phyloP scores from a whole-genome alignment of 1,140 invertebrate species.

The Goniozus legneri region DNA sequence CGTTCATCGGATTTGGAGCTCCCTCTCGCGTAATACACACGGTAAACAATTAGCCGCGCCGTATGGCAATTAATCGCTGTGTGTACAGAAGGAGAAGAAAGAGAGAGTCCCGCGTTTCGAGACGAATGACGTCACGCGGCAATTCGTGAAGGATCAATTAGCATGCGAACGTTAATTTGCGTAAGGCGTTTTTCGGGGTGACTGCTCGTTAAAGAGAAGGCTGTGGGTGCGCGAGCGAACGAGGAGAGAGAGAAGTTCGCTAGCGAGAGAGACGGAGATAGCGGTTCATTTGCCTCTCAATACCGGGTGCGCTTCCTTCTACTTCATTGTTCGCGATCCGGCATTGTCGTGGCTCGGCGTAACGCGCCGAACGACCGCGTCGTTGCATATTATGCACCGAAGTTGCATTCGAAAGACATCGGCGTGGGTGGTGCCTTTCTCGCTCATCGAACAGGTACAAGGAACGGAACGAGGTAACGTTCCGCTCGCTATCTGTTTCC shows the following conservation, averaged over 20 bases:
- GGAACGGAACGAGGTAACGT: neutral
- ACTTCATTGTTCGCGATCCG: conserved; percentile 1
- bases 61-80: conserved; percentile 34
- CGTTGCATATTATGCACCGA: neutral
- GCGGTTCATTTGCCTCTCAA: conserved; percentile 31
- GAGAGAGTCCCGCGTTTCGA: conserved; percentile 21
- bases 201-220: conserved; percentile 26
- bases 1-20: no score
- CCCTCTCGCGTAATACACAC: no score
- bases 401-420: no score
- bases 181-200: conserved; percentile 31
- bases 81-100: conserved; percentile 9
- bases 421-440: neutral
- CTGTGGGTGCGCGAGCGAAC: conserved; percentile 29
- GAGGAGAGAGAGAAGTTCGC: neutral
- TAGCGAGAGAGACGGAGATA: conserved; percentile 4
- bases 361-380: neutral
- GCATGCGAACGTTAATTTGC: conserved; percentile 33
- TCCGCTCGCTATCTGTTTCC: neutral
- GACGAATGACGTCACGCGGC: conserved; percentile 15
- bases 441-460: neutral
- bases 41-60: conserved; percentile 34
- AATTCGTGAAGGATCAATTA: conserved; percentile 14
- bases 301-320: conserved; percentile 18
- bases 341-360: neutral